Evolutionary conservation across 2,888 invertebrate species (phyloP).

Genomic region (Nudaria mundana): DNA sequence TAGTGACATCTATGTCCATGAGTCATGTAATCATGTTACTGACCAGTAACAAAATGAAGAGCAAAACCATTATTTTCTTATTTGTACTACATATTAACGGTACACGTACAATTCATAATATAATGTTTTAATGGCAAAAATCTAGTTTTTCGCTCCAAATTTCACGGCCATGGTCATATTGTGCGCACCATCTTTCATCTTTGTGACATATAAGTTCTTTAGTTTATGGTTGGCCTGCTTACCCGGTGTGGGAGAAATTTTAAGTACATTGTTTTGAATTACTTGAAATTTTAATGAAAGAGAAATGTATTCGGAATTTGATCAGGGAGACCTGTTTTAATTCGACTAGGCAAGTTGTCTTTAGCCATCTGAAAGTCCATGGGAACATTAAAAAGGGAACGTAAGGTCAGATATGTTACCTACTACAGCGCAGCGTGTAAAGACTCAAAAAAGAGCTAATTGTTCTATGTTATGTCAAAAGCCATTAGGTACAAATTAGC

Average conservation of each 20-base stretch:
- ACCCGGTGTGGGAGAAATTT: conserved; percentile 27
- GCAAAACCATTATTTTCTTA: conserved; percentile 13
- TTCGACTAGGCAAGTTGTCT: no score
- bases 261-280: not conserved
- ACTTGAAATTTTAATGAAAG: not conserved
- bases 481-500: no score
- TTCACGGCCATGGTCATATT: conserved; percentile 52
- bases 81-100: conserved; percentile 28
- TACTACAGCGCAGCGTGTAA: no score
- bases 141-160: conserved; percentile 61
- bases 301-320: no score
- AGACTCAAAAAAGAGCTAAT: no score
- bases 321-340: no score
- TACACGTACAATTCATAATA: no score
- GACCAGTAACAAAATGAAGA: conserved; percentile 4
- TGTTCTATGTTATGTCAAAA: no score
- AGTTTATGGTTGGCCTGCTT: conserved; percentile 30
- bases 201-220: conserved; percentile 20
- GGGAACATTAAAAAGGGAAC: no score
- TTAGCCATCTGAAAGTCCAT: no score
- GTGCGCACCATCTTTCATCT: conserved; percentile 20
- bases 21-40: conserved; percentile 3
- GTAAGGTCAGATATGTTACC: no score
- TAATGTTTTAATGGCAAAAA: conserved; percentile 44
- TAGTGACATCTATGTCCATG: not conserved